Evolutionary conservation across 2,797 vertebrate genomes (phyloP).

Genomic region (Microctenopoma stevenorrisi): DNA sequence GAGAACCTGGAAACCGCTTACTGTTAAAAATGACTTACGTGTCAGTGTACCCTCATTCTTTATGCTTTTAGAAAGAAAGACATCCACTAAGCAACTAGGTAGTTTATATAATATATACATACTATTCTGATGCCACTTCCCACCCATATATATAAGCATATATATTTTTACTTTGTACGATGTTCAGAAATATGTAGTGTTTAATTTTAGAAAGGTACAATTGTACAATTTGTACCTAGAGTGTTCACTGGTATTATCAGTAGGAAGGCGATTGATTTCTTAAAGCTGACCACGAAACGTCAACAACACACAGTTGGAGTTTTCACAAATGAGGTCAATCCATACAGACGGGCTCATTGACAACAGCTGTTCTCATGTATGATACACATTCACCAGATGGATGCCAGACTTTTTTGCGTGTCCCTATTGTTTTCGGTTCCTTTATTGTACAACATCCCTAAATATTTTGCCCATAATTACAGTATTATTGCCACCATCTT

Average conservation of each 20-base stretch:
- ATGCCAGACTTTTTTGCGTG: conserved; percentile 10
- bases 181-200: neutral
- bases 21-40: too few species aligned
- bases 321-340: conserved; percentile 53
- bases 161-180: too few species aligned
- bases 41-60: too few species aligned
- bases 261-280: neutral
- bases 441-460: conserved; percentile 6
- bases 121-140: too few species aligned
- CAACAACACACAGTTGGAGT: neutral
- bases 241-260: neutral
- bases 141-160: too few species aligned
- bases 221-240: neutral
- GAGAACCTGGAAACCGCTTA: too few species aligned
- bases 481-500: neutral
- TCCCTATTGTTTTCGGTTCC: neutral
- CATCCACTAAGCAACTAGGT: too few species aligned
- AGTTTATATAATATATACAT: too few species aligned
- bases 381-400: conserved; percentile 12
- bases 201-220: neutral
- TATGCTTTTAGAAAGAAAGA: too few species aligned
- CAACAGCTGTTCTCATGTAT: conserved; percentile 33
- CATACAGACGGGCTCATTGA: conserved; percentile 47
- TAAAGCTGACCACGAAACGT: neutral
- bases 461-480: neutral